Evolutionary conservation across 2,888 invertebrate species (phyloP), one percentile per base, ranked within the genome.

Genomic region (Crepidodera aurea): DNA sequence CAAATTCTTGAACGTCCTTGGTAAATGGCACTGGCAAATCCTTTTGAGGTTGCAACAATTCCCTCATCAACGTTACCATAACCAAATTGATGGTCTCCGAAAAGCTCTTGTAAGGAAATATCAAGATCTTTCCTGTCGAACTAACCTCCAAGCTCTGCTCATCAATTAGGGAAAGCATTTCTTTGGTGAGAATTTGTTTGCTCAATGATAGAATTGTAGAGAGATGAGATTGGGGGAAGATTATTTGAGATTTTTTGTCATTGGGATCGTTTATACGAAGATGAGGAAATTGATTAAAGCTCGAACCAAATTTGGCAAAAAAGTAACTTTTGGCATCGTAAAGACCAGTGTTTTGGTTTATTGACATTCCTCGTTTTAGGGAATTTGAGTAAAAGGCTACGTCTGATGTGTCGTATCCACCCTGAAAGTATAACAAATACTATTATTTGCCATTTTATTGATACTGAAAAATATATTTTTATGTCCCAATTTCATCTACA

Each of bases 41-140:
- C 79, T 90, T 90, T 77, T 96, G 95, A 77, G 93, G 91, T 75
- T 95, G 94, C 62, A 98, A 82, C 54, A 98, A 82, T 79, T 99
- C 98, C 64, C 96, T 84, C 62, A 99, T 82, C 53, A 98, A 82
- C 0, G 96, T 94, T 0, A 98, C 93, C 86, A 96, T 89, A 0
- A 96, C 96, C 57, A 98, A 83, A 79, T 94, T 96, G 57, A 98
- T 83, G 0, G 95, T 95, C 82, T 99, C 98, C 62, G 95, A 96
- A 78, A 97, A 95, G 0, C 94, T 93, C 76, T 93, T 92, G 82
- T 98, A 98, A 0, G 96, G 95, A 77, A 95, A 97, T 70, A 86
- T 85, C 73, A 84, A 82, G 69, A 90, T 89, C 76, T 88, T 88
- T 66, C 88, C 88, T 27, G 89, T 86, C 16, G 87, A 84, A 75